A percentile compares a stretch with the other conserved stretches of the same genome.
Evolutionary conservation across 2,888 invertebrate species (phyloP).

Genomic region (Dryococelus australis): DNA sequence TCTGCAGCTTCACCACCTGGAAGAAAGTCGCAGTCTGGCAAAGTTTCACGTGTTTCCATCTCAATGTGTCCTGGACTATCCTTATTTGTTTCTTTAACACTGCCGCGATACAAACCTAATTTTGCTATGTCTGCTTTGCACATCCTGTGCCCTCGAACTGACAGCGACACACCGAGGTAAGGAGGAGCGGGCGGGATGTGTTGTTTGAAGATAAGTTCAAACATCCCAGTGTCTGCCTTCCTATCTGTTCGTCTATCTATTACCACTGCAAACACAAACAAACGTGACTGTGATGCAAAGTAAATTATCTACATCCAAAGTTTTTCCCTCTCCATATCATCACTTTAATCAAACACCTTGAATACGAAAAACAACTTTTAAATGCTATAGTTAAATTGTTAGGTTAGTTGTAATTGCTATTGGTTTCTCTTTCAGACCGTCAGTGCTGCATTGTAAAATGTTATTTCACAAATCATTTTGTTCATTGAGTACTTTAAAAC

Average conservation of each 20-base stretch:
- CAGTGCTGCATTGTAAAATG: too few species aligned
- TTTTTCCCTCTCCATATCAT: too few species aligned
- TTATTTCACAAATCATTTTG: too few species aligned
- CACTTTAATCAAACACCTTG: too few species aligned
- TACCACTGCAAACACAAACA: slow-evolving; percentile 63
- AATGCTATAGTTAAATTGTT: too few species aligned
- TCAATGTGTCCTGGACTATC: neutral
- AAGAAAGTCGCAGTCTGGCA: neutral
- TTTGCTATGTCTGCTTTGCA: slow-evolving; percentile 55
- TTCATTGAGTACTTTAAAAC: too few species aligned
- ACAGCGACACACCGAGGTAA: slow-evolving; percentile 76
- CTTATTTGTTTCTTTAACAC: neutral
- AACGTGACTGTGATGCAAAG: neutral
- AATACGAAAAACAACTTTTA: neutral
- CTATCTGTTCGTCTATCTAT: slow-evolving; percentile 75
- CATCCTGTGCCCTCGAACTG: slow-evolving; percentile 72
- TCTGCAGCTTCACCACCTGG: neutral
- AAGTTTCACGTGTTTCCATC: neutral
- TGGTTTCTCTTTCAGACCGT: too few species aligned
- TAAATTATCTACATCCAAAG: neutral
- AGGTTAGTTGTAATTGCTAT: too few species aligned
- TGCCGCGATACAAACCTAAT: neutral
- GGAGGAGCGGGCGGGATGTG: slow-evolving; percentile 79
- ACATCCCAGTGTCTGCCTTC: slow-evolving; percentile 80
- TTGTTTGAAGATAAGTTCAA: slow-evolving; percentile 82